These are phyloP conservation scores for Drosophila pseudotakahashii DNA, from an alignment of 2,888 invertebrate species.

Conservation along the genomic window DNA sequence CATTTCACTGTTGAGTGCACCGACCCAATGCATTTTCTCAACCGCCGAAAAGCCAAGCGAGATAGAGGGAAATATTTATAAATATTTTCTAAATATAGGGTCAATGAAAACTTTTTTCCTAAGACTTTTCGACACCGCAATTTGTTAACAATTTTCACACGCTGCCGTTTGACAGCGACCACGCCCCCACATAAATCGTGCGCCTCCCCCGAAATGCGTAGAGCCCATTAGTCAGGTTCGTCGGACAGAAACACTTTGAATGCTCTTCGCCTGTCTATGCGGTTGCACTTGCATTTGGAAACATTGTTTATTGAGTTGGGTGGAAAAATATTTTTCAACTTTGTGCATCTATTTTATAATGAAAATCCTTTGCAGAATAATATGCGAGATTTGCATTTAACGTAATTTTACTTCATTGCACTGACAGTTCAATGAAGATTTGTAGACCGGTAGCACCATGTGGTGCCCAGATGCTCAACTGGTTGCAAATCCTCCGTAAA, in stretches of 20 bases:
- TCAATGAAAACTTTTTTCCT: slow-evolving; percentile 51
- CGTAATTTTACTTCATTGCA: slow-evolving; percentile 24
- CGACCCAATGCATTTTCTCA: slow-evolving; percentile 48
- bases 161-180: slow-evolving; percentile 64
- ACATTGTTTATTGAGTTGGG: slow-evolving; percentile 7
- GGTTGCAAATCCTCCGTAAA: slow-evolving; percentile 1
- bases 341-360: slow-evolving; percentile 10
- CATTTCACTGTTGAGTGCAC: slow-evolving; percentile 64
- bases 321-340: slow-evolving; percentile 22
- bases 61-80: slow-evolving; percentile 44
- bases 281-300: slow-evolving; percentile 43
- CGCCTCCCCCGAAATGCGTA: slow-evolving; percentile 45
- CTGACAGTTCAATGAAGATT: slow-evolving; percentile 27
- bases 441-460: slow-evolving; percentile 52
- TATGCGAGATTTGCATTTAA: slow-evolving; percentile 5
- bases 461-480: slow-evolving; percentile 65
- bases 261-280: slow-evolving; percentile 15
- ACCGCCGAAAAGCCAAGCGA: not conserved
- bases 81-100: slow-evolving; percentile 61
- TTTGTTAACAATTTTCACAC: slow-evolving; percentile 79
- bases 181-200: slow-evolving; percentile 64
- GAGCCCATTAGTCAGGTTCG: slow-evolving; percentile 64
- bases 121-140: slow-evolving; percentile 73
- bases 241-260: slow-evolving; percentile 65
- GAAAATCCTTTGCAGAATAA: not conserved